phyloP scores from a whole-genome alignment of 1,140 invertebrate species.

The Coenobita brevimanus region DNA sequence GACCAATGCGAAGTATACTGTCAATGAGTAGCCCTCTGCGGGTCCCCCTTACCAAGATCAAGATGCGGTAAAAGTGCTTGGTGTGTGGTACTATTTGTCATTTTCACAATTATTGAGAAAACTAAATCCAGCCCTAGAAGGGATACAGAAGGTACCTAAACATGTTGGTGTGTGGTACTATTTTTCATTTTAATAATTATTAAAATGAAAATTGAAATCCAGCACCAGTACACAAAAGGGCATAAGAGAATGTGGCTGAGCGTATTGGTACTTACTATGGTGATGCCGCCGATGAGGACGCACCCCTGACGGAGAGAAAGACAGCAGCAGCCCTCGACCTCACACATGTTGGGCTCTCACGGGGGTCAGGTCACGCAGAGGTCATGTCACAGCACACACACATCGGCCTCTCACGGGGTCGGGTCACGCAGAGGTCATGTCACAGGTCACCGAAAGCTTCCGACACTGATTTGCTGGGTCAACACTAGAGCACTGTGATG shows the following conservation, averaged over 20 bases:
- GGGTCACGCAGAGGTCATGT: neutral
- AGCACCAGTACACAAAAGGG: neutral
- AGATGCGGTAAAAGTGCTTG: too few relatives aligned
- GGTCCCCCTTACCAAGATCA: too few relatives aligned
- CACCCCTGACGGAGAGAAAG: conserved; percentile 53
- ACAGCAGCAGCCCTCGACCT: conserved; percentile 54
- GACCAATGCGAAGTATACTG: too few relatives aligned
- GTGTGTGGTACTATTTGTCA: too few relatives aligned
- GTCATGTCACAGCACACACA: neutral
- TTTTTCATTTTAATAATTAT: too few relatives aligned
- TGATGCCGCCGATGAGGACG: conserved; percentile 58
- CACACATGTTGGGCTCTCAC: conserved; percentile 43
- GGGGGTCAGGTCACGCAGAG: conserved; percentile 36
- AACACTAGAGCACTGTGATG: too few relatives aligned
- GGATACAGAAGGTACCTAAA: too few relatives aligned
- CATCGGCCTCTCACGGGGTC: neutral
- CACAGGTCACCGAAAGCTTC: neutral
- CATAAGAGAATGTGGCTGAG: neutral
- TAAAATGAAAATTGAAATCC: neutral
- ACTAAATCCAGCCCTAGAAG: too few relatives aligned
- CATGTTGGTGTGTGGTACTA: too few relatives aligned
- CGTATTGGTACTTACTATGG: conserved; percentile 34
- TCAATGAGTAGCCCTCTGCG: too few relatives aligned
- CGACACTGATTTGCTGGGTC: neutral
- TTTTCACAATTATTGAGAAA: too few relatives aligned